Percentiles rank a stretch among this genome's conserved stretches.
phyloP scores from a whole-genome alignment of 2,797 vertebrate species.

The Tinamus major region DNA sequence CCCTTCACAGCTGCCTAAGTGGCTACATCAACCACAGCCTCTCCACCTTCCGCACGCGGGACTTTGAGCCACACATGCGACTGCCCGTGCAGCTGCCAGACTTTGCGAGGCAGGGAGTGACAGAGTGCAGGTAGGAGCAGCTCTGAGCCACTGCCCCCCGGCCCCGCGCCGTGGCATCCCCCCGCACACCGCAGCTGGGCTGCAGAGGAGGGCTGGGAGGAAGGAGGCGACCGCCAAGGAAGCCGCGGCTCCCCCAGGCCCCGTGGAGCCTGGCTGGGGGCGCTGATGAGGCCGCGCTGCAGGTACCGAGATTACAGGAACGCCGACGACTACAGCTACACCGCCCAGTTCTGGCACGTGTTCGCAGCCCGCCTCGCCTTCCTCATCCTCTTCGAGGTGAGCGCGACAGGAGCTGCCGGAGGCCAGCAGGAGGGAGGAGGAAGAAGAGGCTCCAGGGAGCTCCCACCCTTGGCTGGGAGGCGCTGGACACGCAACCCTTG shows the following conservation, averaged over 20 bases:
- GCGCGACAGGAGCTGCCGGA: neutral
- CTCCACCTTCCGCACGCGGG: conserved; percentile 80
- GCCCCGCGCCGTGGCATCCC: fast-evolving
- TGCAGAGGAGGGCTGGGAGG: fast-evolving
- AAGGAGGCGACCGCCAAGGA: fast-evolving
- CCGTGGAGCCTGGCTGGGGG: fast-evolving
- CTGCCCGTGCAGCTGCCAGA: neutral
- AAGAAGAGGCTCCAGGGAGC: fast-evolving
- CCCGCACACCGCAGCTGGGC: fast-evolving
- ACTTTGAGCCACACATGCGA: conserved; percentile 70
- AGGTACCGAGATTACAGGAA: conserved; percentile 93
- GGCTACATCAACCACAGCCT: conserved; percentile 93
- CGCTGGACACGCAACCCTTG: neutral
- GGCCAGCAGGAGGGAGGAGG: neutral
- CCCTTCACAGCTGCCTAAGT: conserved; percentile 84
- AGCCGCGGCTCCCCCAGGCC: neutral
- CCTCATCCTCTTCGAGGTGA: conserved; percentile 93
- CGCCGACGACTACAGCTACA: conserved; percentile 81
- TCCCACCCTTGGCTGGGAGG: neutral
- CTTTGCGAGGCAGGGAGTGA: conserved; percentile 36
- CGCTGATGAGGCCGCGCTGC: fast-evolving
- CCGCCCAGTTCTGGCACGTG: conserved; percentile 91
- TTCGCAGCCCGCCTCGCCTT: conserved; percentile 91
- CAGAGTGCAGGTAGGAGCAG: conserved; percentile 87
- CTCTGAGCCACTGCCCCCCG: fast-evolving